phyloP scores from a whole-genome alignment of 2,797 vertebrate genomes.

The Premnoplex brunnescens region DNA sequence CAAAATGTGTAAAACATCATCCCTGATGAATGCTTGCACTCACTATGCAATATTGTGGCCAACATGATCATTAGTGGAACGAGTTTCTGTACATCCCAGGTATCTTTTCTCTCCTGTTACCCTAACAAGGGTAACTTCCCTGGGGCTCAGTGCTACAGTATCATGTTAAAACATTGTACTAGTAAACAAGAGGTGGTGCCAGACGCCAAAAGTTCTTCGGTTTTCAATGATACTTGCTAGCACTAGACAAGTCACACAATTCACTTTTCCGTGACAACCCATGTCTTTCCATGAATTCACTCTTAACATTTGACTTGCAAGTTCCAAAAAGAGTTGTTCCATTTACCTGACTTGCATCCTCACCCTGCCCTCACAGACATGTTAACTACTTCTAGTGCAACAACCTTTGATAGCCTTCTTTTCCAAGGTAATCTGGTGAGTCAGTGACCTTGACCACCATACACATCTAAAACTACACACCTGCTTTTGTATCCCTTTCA shows the following conservation, averaged over 20 bases:
- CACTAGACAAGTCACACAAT: neutral
- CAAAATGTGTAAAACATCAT: accelerated
- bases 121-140: neutral
- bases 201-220: neutral
- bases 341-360: neutral
- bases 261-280: neutral
- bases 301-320: neutral
- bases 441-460: neutral
- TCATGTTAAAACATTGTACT: neutral
- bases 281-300: neutral
- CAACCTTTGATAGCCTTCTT: neutral
- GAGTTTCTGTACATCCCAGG: neutral
- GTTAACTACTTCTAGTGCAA: neutral
- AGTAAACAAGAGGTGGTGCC: neutral
- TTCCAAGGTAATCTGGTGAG: neutral
- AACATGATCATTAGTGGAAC: neutral
- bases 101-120: neutral
- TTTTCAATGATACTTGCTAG: neutral
- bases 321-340: neutral
- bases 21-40: neutral
- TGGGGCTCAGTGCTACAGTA: neutral
- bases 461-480: neutral
- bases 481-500: neutral
- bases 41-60: neutral
- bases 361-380: neutral